phyloP scores from a whole-genome alignment of 2,888 invertebrate genomes.

The Drosophila infuscata region DNA sequence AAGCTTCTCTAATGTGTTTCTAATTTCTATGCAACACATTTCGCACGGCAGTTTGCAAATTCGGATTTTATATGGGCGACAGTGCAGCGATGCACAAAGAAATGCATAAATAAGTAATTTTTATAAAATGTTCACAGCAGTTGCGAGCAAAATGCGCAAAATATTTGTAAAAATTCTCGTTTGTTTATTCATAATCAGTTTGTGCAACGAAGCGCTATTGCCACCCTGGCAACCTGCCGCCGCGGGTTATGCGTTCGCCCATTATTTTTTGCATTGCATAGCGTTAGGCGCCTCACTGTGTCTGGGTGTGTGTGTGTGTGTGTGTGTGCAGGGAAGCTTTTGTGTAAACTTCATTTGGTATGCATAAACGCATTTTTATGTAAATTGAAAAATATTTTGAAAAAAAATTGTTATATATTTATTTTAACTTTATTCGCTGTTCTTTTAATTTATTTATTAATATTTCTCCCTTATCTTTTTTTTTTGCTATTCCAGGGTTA shows the following conservation, averaged over 20 bases:
- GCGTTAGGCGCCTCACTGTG: slow-evolving; percentile 42
- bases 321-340: slow-evolving; percentile 23
- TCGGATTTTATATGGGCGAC: slow-evolving; percentile 28
- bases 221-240: slow-evolving; percentile 7
- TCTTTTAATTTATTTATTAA: slow-evolving; percentile 12
- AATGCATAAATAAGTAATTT: slow-evolving; percentile 67
- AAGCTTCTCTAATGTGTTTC: slow-evolving; percentile 28
- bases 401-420: slow-evolving; percentile 12
- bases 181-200: slow-evolving; percentile 83
- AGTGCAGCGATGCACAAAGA: slow-evolving; percentile 60
- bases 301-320: slow-evolving; percentile 4
- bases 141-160: slow-evolving; percentile 46
- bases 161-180: slow-evolving; percentile 70
- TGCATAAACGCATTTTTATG: slow-evolving; percentile 79
- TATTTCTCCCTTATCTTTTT: not conserved
- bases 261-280: slow-evolving; percentile 54
- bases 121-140: slow-evolving; percentile 45
- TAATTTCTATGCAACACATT: slow-evolving; percentile 42
- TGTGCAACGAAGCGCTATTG: slow-evolving; percentile 66
- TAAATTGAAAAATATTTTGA: slow-evolving; percentile 71
- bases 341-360: slow-evolving; percentile 70
- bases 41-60: slow-evolving; percentile 37
- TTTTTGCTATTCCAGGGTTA: not conserved
- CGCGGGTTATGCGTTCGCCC: slow-evolving; percentile 34
- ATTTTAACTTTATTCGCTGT: slow-evolving; percentile 10